These are phyloP conservation scores for Procambarus virginalis DNA, from an alignment of 1,140 invertebrate species.

Conservation along the genomic window DNA sequence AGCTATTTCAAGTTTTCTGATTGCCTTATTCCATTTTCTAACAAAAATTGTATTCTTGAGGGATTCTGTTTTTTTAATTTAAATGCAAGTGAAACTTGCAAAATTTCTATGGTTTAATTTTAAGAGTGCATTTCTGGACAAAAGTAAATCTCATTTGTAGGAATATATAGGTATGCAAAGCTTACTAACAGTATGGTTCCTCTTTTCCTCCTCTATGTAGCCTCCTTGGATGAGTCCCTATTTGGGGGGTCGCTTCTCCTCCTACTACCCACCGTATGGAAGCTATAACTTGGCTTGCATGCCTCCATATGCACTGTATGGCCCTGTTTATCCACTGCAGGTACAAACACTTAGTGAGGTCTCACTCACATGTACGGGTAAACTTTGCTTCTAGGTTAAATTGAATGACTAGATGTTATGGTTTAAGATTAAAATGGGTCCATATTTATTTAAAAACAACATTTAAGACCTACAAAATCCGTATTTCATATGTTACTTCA, in stretches of 20 bases:
- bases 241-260: slow-evolving; percentile 56
- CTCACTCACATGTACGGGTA: slow-evolving; percentile 19
- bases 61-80: too few relatives aligned
- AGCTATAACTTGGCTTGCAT: slow-evolving; percentile 58
- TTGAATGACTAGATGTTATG: neutral
- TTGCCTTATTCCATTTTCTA: too few relatives aligned
- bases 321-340: slow-evolving; percentile 63
- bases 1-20: too few relatives aligned
- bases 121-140: too few relatives aligned
- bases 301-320: slow-evolving; percentile 69
- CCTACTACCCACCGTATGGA: slow-evolving; percentile 47
- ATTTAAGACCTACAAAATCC: too few relatives aligned
- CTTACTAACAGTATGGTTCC: neutral
- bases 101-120: too few relatives aligned
- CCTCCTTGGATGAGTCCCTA: slow-evolving; percentile 66
- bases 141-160: too few relatives aligned
- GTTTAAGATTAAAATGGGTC: too few relatives aligned
- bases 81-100: too few relatives aligned
- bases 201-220: slow-evolving; percentile 4
- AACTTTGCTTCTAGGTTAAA: neutral
- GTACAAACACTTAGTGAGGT: slow-evolving; percentile 38
- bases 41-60: too few relatives aligned
- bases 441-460: too few relatives aligned
- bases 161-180: neutral
- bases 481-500: too few relatives aligned